phyloP scores from a whole-genome alignment of 2,113 vertebrate genomes.

The Acrocephalus kingi region DNA sequence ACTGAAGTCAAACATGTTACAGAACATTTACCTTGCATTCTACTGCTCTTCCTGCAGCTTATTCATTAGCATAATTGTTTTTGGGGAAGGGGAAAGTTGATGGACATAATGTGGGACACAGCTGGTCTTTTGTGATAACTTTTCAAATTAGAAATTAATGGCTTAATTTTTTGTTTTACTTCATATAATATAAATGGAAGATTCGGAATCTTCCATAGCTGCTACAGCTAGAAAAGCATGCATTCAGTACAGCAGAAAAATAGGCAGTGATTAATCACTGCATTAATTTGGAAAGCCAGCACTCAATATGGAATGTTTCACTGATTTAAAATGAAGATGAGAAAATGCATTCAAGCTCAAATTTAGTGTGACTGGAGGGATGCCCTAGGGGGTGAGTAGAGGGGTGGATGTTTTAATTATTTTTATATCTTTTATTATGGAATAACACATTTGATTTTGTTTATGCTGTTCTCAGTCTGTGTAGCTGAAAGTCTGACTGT shows the following conservation, averaged over 20 bases:
- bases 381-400: background rate
- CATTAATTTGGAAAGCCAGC: background rate
- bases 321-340: background rate
- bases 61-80: background rate
- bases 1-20: background rate
- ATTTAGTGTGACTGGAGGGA: background rate
- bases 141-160: background rate
- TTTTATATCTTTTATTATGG: background rate
- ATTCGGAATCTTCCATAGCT: background rate
- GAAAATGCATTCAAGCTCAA: background rate
- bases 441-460: background rate
- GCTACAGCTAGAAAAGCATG: background rate
- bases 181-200: background rate
- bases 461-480: background rate
- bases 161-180: background rate
- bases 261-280: background rate
- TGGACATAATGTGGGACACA: background rate
- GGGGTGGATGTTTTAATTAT: background rate
- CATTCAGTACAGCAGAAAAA: background rate
- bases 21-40: background rate
- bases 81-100: background rate
- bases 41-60: background rate
- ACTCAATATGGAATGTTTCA: background rate
- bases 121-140: background rate
- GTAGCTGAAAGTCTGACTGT: background rate